Evolutionary conservation across 2,888 invertebrate genomes (phyloP), one percentile per base, ranked within the genome.

Genomic region (Flabesymbios commensalis): DNA sequence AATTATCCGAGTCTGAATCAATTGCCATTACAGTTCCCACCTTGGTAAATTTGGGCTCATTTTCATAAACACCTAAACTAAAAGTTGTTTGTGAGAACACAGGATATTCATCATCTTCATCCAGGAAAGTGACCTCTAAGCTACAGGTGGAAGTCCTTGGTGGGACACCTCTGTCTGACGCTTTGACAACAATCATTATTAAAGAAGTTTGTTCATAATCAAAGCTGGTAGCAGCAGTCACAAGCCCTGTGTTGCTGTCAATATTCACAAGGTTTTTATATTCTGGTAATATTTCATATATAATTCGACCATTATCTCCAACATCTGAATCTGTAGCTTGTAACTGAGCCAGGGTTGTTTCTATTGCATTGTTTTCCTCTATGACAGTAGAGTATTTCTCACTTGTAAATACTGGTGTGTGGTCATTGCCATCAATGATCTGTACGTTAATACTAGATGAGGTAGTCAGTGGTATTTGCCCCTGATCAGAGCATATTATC

Each of bases 381-480:
- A 97, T 87, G 0, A 88, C 88, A 1, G 90, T 89, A 22, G 88
- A 87, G 79, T 94, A 94, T 52, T 88, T 88, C 0, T 90, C 89
- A 74, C 91, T 91, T 73, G 92, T 91, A 78, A 96, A 97, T 80
- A 91, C 90, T 0, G 97, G 97, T 76, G 92, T 90, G 79, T 96
- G 96, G 84, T 97, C 97, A 81, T 97, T 97, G 74, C 92, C 90
- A 83, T 97, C 97, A 78, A 92, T 88, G 0, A 97, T 94, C n/a
- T 63, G 60, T 1, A 80, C 75, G 22, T 70, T 70, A 58, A 80
- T 74, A 24, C 63, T 62, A 2, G 65, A 65, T 19, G 66, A 65
- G 7, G 73, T 65, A 39, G 64, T 71, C 86, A 94, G 88, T 79
- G 94, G 94, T 3, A 95, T 94, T 69, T 90, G 89, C 33, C 96